These are phyloP conservation scores for Cantharis lateralis DNA, from an alignment of 2,888 invertebrate genomes.

Conservation along the genomic window DNA sequence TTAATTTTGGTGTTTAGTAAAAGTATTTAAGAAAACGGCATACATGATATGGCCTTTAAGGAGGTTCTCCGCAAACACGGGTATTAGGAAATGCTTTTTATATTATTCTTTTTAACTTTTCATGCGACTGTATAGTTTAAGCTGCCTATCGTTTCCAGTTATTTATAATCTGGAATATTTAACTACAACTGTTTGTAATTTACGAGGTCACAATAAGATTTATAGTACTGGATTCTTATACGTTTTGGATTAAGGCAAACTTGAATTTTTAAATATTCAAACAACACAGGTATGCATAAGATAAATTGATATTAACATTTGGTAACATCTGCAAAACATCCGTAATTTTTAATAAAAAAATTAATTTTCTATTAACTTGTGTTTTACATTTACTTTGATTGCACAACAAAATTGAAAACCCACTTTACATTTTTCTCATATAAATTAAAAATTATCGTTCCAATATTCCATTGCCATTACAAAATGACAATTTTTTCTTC, in stretches of 20 bases:
- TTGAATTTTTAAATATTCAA: conserved; percentile 54
- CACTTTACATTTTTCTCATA: neutral
- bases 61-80: conserved; percentile 45
- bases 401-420: neutral
- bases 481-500: neutral
- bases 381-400: neutral
- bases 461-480: neutral
- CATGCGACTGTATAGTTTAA: conserved; percentile 44
- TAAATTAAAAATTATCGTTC: neutral
- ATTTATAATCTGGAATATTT: conserved; percentile 60
- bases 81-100: conserved; percentile 57
- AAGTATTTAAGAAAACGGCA: conserved; percentile 41
- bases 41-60: conserved; percentile 37
- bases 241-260: conserved; percentile 57
- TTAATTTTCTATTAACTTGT: neutral
- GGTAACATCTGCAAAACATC: conserved; percentile 29
- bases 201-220: conserved; percentile 59
- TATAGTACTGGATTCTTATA: conserved; percentile 57
- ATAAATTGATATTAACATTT: conserved; percentile 44
- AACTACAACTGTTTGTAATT: conserved; percentile 59
- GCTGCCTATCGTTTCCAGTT: conserved; percentile 55
- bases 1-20: conserved; percentile 54
- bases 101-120: conserved; percentile 30
- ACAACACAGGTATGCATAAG: conserved; percentile 53
- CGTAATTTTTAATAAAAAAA: conserved; percentile 7